phyloP scores from a whole-genome alignment of 2,797 vertebrate species.

The Halcyon leucocephala region DNA sequence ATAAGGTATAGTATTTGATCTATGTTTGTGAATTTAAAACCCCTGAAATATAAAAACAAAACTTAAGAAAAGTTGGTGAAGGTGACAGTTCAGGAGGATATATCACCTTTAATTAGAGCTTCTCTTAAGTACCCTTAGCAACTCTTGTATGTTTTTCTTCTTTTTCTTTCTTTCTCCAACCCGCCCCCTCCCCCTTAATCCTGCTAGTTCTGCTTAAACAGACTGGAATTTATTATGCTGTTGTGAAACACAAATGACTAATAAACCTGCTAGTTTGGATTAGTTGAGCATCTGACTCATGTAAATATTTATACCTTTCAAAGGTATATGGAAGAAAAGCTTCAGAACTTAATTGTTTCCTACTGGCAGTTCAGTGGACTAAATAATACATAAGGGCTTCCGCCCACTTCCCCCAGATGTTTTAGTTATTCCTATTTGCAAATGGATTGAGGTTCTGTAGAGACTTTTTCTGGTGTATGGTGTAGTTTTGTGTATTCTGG shows the following conservation, averaged over 20 bases:
- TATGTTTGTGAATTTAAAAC: rapidly evolving
- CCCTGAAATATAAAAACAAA: background rate
- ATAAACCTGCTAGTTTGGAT: background rate
- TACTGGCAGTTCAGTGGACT: background rate
- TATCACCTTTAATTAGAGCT: background rate
- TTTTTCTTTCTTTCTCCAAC: background rate
- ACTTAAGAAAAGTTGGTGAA: background rate
- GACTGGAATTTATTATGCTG: background rate
- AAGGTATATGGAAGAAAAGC: background rate
- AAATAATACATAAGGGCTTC: background rate
- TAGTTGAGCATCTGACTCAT: background rate
- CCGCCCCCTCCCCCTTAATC: background rate
- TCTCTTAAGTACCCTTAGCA: background rate
- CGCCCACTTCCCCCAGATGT: no score
- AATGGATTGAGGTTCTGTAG: background rate
- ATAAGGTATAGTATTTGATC: background rate
- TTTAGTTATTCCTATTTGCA: background rate
- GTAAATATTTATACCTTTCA: background rate
- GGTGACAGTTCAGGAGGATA: background rate
- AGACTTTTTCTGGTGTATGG: background rate
- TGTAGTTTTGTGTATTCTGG: background rate
- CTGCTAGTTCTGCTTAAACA: background rate
- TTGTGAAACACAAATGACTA: background rate
- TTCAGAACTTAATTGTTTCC: background rate
- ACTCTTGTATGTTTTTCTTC: background rate